Conservation (phyloP, 2,888 invertebrate genomes). For the Plebejus argus region DNA sequence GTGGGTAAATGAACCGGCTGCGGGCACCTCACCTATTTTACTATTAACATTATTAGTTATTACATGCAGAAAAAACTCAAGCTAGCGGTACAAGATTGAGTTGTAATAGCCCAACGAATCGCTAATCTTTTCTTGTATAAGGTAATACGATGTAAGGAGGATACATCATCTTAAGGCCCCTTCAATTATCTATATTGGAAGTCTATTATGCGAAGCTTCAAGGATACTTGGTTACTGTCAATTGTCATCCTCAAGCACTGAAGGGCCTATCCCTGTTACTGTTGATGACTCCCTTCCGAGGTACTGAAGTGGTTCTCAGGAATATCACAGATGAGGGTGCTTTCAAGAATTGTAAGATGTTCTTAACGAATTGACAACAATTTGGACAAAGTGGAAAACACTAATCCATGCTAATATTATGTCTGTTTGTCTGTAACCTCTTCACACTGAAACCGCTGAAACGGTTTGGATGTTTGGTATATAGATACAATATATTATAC, state of each 20-base stretch:
- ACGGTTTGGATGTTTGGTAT: no score
- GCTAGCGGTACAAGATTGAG: neutral
- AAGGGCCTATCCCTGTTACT: neutral
- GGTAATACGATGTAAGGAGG: neutral
- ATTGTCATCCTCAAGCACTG: neutral
- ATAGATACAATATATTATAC: no score
- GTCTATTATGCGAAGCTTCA: neutral
- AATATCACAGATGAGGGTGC: neutral
- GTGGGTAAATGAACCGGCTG: conserved; percentile 30
- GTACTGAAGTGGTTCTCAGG: neutral
- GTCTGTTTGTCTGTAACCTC: no score
- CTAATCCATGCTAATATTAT: no score
- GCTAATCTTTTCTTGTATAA: neutral
- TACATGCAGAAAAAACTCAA: neutral
- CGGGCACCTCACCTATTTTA: conserved; percentile 24
- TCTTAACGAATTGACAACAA: neutral
- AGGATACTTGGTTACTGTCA: conserved; percentile 15
- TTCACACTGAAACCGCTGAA: no score
- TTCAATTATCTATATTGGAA: neutral
- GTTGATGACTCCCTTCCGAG: neutral
- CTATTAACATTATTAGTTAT: conserved; percentile 7
- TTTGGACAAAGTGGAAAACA: neutral
- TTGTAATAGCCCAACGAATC: neutral
- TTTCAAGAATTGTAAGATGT: neutral
- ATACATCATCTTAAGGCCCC: neutral